Base-by-base conservation (phyloP, 2,113 vertebrate species). In the Rhabdomys dilectus region DNA sequence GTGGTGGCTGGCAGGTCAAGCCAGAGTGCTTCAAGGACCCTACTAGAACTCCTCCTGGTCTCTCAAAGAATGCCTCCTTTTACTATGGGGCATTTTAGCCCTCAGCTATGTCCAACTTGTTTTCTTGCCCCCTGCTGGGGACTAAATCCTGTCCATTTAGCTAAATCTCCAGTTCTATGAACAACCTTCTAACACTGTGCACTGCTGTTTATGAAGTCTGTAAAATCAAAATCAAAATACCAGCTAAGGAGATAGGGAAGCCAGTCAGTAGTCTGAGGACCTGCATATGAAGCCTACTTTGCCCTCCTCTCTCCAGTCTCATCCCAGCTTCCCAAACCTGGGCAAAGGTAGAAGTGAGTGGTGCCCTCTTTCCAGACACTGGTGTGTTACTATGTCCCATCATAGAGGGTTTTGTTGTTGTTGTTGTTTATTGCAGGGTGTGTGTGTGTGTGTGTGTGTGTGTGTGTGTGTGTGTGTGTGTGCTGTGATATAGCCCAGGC, bases 261-360 rank as follows among this genome's bases (percentile, higher is more conserved):
- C 15, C 24, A 45, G 73, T 15, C 22, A 15, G 73, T 42, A 26
- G 24, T 45, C 4, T 39, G 3, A 29, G 73, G n/a, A 39, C 22
- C 10, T 45, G 70, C 36, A 73, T 9, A 22, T 21, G 70, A 73
- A 21, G 72, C 72, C 70, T 73, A 48, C 77, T 66, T 3, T 98
- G 95, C 96, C 93, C 92, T 64, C 89, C 1, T 86, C 89, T 88
- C 36, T 12, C 0, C 0, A 24, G 36, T 98, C 39, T 91, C 80
- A 60, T 56, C 78, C 91, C 17, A 13, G 1, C 12, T 36, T 86
- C 31, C 62, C 62, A 24, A 39, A 45, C 31, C 31, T 2, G 60
- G 80, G 15, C 12, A 60, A 22, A 60, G 42, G 51, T 77, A 81
- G 19, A 62, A 85, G 39, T 42, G 31, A 17, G 13, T 45, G 4